Evolutionary conservation across 2,888 invertebrate species (phyloP), one percentile per base, ranked within the genome.

Genomic region (Lasioglossum figueresi): DNA sequence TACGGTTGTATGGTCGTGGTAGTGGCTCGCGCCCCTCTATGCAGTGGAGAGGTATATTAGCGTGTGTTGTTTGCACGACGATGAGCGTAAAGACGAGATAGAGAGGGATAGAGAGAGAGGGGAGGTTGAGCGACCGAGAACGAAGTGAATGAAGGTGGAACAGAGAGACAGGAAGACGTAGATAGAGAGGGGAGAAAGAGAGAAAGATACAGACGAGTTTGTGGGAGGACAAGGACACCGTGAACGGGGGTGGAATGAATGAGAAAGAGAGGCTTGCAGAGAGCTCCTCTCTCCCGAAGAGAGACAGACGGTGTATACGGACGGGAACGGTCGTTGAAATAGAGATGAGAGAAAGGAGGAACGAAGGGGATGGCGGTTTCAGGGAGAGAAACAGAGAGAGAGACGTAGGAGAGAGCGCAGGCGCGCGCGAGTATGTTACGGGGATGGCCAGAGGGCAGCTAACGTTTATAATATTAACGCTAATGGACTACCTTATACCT

Each of bases 391-490:
- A 19, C 40, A 48, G 59, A 48, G 27, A 63, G 27, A 63, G 56
- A 31, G 63, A 79, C 79, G 48, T 40, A 19, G 66, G 76, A 73
- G 76, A 80, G 75, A 59, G 88, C 91, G 90, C 88, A 88, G 82
- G 88, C 86, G 89, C 91, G 76, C 88, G 89, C 85, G 91, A 92
- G 92, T 90, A 88, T 89, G 88, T 90, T 93, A 92, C 91, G 89
- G 92, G 93, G 92, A 94, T 94, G 93, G 93, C 94, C 94, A 93
- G 94, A 93, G 95, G 94, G 93, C 94, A 94, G 94, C 94, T 94
- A 94, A 94, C 95, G 94, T 94, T 95, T 94, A 95, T 94, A 94
- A 95, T 95, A 94, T 95, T 95, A 95, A 95, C 95, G 95, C 94
- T 95, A 95, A 95, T 95, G 95, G 95, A 95, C 94, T 95, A 94